Conservation (phyloP, 2,888 invertebrate genomes). For the Gandaritis pyraliata region DNA sequence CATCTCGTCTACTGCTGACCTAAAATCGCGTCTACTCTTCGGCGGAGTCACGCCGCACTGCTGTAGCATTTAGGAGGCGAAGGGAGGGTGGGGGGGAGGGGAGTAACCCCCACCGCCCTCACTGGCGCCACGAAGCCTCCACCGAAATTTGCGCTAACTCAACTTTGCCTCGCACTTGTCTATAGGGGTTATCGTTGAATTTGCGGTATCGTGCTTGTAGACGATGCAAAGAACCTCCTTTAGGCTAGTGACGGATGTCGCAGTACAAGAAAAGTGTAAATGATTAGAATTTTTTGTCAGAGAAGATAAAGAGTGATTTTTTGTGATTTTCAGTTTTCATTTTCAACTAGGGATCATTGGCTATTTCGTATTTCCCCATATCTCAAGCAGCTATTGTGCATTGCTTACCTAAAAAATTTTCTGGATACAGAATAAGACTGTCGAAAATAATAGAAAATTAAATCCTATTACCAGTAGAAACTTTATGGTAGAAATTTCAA, state of each 20-base stretch:
- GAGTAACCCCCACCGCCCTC: slow-evolving; percentile 21
- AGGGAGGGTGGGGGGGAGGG: slow-evolving; percentile 9
- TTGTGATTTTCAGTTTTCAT: no score
- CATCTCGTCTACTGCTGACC: slow-evolving; percentile 34
- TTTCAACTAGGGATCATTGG: no score
- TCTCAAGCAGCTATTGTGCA: slow-evolving; percentile 10
- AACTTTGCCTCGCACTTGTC: slow-evolving; percentile 26
- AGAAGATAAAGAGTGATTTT: no score
- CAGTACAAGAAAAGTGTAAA: no score
- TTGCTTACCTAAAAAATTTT: background rate
- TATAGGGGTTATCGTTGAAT: slow-evolving; percentile 11
- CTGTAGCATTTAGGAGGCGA: slow-evolving; percentile 56
- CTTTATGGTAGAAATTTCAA: background rate
- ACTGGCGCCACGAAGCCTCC: slow-evolving; percentile 52
- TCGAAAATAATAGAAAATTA: no score
- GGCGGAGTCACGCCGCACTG: slow-evolving; percentile 62
- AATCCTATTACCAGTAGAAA: no score
- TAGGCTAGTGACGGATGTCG: no score
- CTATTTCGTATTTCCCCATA: no score
- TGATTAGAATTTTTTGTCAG: no score
- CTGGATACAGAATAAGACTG: background rate
- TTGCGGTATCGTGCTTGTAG: slow-evolving; percentile 5
- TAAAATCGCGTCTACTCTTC: slow-evolving; percentile 50
- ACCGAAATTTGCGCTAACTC: slow-evolving; percentile 37
- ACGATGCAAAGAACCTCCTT: no score